These are phyloP conservation scores for Montipora capitata DNA, from an alignment of 92 coral and sea anemone species.

Conservation along the genomic window DNA sequence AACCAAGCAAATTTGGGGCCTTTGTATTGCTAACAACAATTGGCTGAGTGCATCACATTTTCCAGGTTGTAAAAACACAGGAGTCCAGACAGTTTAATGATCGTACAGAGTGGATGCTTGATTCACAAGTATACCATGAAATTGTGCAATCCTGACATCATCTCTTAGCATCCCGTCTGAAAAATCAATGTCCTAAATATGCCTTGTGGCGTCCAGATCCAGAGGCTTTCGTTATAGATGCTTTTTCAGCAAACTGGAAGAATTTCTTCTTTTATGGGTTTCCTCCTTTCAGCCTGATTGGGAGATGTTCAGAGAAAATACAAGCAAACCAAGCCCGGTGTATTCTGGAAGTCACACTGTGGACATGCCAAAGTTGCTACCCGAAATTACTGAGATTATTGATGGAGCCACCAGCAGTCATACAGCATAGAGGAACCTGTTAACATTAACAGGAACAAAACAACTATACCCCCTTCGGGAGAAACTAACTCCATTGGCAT, in stretches of 20 bases:
- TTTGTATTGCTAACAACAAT: too few species aligned
- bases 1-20: too few species aligned
- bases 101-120: too few species aligned
- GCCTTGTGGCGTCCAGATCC: conserved; percentile 72
- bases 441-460: conserved; percentile 46
- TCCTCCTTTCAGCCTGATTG: conserved; percentile 53
- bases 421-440: conserved; percentile 52
- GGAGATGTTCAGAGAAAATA: conserved; percentile 7
- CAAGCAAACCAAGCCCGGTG: conserved; percentile 29
- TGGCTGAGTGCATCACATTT: too few species aligned
- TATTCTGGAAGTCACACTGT: conserved; percentile 31
- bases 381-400: conserved; percentile 40
- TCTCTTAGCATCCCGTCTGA: conserved; percentile 67
- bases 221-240: conserved; percentile 65
- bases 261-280: conserved; percentile 32
- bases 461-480: conserved; percentile 67
- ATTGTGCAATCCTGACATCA: conserved; percentile 41
- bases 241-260: conserved; percentile 66
- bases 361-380: conserved; percentile 55
- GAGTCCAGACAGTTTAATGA: too few species aligned
- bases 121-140: background rate
- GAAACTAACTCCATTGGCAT: conserved; percentile 62
- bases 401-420: conserved; percentile 53
- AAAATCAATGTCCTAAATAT: conserved; percentile 46
- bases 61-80: too few species aligned